Evolutionary conservation across 2,113 vertebrate genomes (phyloP), one percentile per base, ranked within the genome.

Genomic region (Actenoides lindsayi): DNA sequence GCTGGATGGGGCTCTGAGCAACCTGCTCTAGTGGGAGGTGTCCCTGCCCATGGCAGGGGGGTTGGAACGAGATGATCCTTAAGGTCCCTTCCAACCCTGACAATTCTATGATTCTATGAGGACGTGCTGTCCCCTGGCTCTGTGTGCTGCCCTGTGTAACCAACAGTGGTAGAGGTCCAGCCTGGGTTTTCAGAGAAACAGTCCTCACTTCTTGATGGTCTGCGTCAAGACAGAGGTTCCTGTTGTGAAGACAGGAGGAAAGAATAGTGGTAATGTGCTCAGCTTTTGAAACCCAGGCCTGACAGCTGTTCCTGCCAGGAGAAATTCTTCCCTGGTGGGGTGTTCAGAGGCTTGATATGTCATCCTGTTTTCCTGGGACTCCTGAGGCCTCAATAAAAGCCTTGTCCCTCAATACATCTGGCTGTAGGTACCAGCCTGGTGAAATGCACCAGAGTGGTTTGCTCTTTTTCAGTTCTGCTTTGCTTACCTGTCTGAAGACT

Each of bases 361-460:
- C 56, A 63, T 33, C 9, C 39, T 67, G 31, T 64, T 90, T 59
- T 71, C 27, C 48, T 84, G 53, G 69, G 53, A 8, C 31, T 59
- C 19, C 17, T 37, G 44, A 87, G 13, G 35, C 62, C 4, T 4
- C 27, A 21, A 2, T 83, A 35, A 67, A 63, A 67, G 5, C 27
- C 25, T 62, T 15, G 14, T 76, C 53, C 39, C 37, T 80, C 30
- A 31, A 33, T 64, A 44, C 31, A 14, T 56, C 48, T 46, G 63
- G 23, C 46, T 0, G 0, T 44, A 64, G 51, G 60, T 81, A 60
- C 23, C 3, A 4, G 51, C 24, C 3, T 27, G 46, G 25, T 82
- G 62, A 82, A 28, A 37, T 82, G 48, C 12, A 17, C 4, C 37
- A 7, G 20, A 33, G 56, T 60, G 44, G 30, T 64, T 77, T n/a